Evolutionary conservation across 2,797 vertebrate genomes (phyloP).

Genomic region (Petrocephalus sullivani): DNA sequence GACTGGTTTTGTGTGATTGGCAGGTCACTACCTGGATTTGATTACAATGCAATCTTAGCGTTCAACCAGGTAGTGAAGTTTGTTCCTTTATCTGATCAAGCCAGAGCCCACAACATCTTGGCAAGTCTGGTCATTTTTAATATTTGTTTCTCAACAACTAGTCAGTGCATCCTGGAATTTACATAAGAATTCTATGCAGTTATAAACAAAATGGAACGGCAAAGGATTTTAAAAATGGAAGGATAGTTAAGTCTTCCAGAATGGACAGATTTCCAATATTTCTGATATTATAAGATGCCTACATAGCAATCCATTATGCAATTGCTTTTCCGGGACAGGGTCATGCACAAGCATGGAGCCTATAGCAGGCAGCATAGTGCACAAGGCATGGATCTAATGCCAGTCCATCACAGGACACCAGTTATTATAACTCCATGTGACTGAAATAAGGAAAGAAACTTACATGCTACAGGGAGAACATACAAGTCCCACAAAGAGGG

Average conservation of each 20-base stretch:
- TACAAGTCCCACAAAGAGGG: neutral
- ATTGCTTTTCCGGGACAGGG: neutral
- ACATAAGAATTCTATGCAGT: neutral
- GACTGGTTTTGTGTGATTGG: constrained; percentile 18
- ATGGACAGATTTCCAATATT: neutral
- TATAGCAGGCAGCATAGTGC: neutral
- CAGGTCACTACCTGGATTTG: neutral
- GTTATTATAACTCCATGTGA: neutral
- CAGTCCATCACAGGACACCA: neutral
- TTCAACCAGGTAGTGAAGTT: neutral
- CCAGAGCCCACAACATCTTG: neutral
- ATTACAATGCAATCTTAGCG: neutral
- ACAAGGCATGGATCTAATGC: neutral
- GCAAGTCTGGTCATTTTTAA: neutral
- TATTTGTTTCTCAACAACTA: neutral
- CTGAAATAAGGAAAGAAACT: neutral
- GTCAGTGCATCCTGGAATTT: neutral
- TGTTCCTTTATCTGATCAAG: neutral
- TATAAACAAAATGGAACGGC: neutral
- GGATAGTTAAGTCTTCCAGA: neutral
- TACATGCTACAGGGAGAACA: neutral
- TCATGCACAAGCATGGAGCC: neutral
- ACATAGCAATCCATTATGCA: neutral
- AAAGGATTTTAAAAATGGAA: neutral
- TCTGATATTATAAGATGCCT: neutral